Base-by-base conservation (phyloP, 2,888 invertebrate species). In the Oligia strigilis region DNA sequence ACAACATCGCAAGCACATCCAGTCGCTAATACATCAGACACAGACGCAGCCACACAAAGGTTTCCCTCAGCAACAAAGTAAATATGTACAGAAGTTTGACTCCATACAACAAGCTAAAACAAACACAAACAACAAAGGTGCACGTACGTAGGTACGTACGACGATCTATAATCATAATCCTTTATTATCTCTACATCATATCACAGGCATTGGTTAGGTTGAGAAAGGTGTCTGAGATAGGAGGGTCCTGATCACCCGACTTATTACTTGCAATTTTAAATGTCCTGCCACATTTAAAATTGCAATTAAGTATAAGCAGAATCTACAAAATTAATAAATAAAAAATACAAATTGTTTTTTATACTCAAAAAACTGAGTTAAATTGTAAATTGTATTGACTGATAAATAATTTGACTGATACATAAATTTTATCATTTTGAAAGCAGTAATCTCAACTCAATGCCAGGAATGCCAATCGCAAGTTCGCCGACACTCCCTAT, bases 11-110 rank as follows among this genome's bases (percentile, higher is more conserved):
- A 55, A 14, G 29, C 74, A 65, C 58, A 74, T 69, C 64, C 75
- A 83, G 72, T 64, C 64, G 65, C 29, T 70, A 77, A 81, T 80
- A 80, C 82, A 86, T 88, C 81, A 72, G 75, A 58, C 70, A 80
- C 86, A 85, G 83, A 72, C 58, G 43, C 80, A 8, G 8, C 64
- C 85, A 84, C 72, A 77, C 86, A 84, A 78, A 90, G 90, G 88
- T 86, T 80, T 78, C 60, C 46, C n/a, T 62, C 49, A 17, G 17
- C 13, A 17, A 72, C 29, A 55, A 55, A 58, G 64, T 58, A 52
- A 11, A 49, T 49, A 49, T 2, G 4, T 5, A 36, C 58, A 81
- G 64, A 82, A 81, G 69, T 29, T 36, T 4, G 2, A 11, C 1
- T 49, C 3, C 14, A 40, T 14, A 55, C n/a, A 9, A 14, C 13